phyloP scores from a whole-genome alignment of 2,797 vertebrate species.

The Masticophis lateralis region DNA sequence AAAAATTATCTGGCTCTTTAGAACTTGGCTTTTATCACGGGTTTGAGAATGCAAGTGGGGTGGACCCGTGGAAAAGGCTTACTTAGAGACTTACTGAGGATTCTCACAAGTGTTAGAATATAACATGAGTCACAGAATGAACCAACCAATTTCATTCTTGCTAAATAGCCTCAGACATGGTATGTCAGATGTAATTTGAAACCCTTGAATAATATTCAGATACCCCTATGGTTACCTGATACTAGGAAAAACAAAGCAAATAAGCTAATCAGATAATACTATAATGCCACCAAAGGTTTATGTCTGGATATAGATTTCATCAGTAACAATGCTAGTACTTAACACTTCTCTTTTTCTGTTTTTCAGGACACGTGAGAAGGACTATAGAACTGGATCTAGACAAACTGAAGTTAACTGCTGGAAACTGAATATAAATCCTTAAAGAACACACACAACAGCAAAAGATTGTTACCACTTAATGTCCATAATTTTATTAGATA shows the following conservation, averaged over 20 bases:
- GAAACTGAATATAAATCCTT: conserved; percentile 36
- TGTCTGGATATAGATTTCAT: not conserved
- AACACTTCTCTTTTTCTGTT: conserved; percentile 17
- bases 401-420: conserved; percentile 35
- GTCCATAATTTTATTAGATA: not conserved
- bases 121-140: not conserved
- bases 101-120: not conserved
- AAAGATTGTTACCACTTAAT: not conserved
- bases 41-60: not conserved
- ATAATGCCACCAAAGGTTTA: not conserved
- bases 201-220: not conserved
- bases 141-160: not conserved
- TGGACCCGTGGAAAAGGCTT: not conserved
- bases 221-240: not conserved
- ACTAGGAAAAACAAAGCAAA: not conserved
- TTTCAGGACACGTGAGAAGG: conserved; percentile 53
- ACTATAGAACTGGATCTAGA: conserved; percentile 39
- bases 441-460: not conserved
- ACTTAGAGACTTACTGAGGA: not conserved
- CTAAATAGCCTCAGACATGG: not conserved
- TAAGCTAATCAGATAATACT: not conserved
- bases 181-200: not conserved
- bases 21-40: not conserved
- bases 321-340: not conserved
- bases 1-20: not conserved